These are phyloP conservation scores for Sander lucioperca DNA, from an alignment of 2,113 vertebrate species.

Conservation along the genomic window DNA sequence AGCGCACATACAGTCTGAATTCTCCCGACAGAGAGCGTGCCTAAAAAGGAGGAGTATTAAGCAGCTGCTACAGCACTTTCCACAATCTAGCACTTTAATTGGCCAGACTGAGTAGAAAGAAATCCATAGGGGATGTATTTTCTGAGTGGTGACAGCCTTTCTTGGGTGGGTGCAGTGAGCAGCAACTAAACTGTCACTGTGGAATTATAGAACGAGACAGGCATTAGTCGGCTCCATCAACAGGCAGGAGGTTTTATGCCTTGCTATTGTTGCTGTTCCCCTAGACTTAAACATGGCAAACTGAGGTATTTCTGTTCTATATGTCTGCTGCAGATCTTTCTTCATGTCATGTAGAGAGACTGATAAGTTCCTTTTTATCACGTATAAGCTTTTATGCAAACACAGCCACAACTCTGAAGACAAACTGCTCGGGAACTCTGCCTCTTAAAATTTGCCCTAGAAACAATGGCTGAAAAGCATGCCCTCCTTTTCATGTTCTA, in stretches of 20 bases:
- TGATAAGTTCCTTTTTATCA: background rate
- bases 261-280: conserved; percentile 16
- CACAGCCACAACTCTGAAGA: background rate
- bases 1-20: conserved; percentile 29
- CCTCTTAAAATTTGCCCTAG: conserved; percentile 6
- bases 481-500: conserved; percentile 66
- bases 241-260: conserved; percentile 31
- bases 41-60: conserved; percentile 61
- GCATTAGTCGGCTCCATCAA: conserved; percentile 70
- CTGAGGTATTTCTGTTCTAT: conserved; percentile 13
- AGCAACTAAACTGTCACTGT: conserved; percentile 71
- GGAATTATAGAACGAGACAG: conserved; percentile 70
- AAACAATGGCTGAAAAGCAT: conserved; percentile 36
- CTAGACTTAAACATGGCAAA: conserved; percentile 18
- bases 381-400: background rate
- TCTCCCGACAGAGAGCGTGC: conserved; percentile 37
- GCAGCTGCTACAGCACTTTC: conserved; percentile 53
- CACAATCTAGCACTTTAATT: conserved; percentile 73
- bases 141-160: conserved; percentile 76
- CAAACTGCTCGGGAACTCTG: background rate
- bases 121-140: conserved; percentile 68
- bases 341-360: background rate
- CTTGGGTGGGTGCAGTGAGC: conserved; percentile 61
- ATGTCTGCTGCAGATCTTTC: conserved; percentile 12
- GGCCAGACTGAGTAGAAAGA: conserved; percentile 64